Conservation (phyloP, 2,113 vertebrate genomes). For the Diglossa brunneiventris region DNA sequence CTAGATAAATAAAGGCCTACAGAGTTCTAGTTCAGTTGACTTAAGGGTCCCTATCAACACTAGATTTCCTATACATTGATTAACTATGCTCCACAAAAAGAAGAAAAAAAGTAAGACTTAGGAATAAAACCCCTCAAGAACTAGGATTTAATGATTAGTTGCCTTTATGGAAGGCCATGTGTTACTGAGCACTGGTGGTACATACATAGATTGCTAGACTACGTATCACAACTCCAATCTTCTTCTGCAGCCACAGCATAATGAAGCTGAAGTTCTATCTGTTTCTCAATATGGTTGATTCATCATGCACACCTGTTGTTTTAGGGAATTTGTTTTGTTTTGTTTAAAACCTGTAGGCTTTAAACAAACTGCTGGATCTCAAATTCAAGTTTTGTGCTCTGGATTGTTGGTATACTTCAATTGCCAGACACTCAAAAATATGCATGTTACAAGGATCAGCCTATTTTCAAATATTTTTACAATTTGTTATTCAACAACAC, state of each 20-base stretch:
- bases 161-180: not conserved
- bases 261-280: not conserved
- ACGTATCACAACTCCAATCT: not conserved
- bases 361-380: not conserved
- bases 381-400: not conserved
- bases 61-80: not conserved
- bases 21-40: not conserved
- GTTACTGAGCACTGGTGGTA: not conserved
- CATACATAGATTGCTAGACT: fast-evolving
- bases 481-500: not conserved
- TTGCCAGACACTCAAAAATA: not conserved
- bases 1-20: not conserved
- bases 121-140: not conserved
- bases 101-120: not conserved
- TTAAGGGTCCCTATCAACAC: not conserved
- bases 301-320: not conserved
- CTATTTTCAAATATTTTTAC: conserved; percentile 13
- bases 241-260: not conserved
- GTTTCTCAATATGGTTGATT: not conserved
- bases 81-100: not conserved
- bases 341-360: not conserved
- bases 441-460: not conserved
- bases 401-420: not conserved
- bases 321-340: not conserved
- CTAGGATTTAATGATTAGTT: not conserved